Base-by-base conservation (phyloP, 2,797 vertebrate species). In the Esox lucius region DNA sequence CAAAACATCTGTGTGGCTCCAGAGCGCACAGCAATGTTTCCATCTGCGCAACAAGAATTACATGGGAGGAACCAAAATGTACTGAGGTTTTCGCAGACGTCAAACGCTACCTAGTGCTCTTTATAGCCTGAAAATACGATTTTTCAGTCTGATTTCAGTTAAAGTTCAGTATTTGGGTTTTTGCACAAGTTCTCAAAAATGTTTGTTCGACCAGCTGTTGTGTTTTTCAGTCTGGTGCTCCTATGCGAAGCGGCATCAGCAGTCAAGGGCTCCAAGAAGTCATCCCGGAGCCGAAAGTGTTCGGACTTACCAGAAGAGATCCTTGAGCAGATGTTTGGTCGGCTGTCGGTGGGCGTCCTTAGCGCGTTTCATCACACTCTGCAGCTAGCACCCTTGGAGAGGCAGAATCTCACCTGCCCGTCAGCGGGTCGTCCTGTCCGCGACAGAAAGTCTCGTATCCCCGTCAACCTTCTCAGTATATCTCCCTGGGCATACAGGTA, bases 361-460 rank as follows among this genome's bases (percentile, higher is more conserved):
- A 95, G 94, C 85, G 97, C 97, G 4, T 98, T 97, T 87, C 96
- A 97, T 74, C 96, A 98, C 91, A 96, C 97, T 2, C 92, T 98
- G 90, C 94, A 98, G 90, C 93, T 96, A 73, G 94, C 94, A 74
- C 95, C 96, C n/a, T 85, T 87, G 51, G 94, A 94, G 75, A 90
- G 93, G 35, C 92, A 92, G 70, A 97, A 97, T 87, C 85, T 92
- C 70, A 96, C 90, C 85, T 98, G 97, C 86, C 95, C 95, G 12
- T 85, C 89, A 74, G 86, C 87, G 16, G 75, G 82, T 0, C 88
- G 93, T 70, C 17, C 88, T 8, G 71, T 68, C 33, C 39, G 66
- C 11, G 93, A 92, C 83, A 81, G 83, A 73, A 94, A 92, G 84
- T 88, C 90, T 75, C 94, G 91, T 59, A 91, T 94, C 22, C 96